These are phyloP conservation scores for Crepidodera aurea DNA, from an alignment of 2,888 invertebrate species.

Conservation along the genomic window DNA sequence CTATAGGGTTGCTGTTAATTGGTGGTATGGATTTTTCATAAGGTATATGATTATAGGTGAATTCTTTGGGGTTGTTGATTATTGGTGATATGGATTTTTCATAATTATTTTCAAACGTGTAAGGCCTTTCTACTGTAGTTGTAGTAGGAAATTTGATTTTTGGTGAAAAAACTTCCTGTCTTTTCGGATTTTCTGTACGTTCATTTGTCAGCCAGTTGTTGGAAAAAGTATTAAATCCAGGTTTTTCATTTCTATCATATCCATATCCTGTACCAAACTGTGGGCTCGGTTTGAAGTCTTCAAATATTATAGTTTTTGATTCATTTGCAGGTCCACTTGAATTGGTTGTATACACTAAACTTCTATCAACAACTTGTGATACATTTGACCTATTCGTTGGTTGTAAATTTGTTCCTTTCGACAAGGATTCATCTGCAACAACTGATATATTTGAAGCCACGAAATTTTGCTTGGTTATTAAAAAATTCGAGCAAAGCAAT, in stretches of 20 bases:
- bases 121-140: slow-evolving; percentile 6
- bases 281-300: slow-evolving; percentile 64
- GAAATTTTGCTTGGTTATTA: neutral
- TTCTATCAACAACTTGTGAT: slow-evolving; percentile 35
- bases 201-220: slow-evolving; percentile 22
- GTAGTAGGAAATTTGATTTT: slow-evolving; percentile 13
- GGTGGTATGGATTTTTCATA: neutral
- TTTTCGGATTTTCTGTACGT: slow-evolving; percentile 17
- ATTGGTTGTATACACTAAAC: slow-evolving; percentile 18
- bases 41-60: neutral
- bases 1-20: neutral
- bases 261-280: slow-evolving; percentile 51
- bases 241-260: neutral
- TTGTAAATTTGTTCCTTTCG: neutral
- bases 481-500: neutral
- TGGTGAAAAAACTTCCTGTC: neutral
- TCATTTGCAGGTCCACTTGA: neutral
- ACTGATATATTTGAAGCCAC: neutral
- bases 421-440: neutral
- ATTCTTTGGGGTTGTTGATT: neutral
- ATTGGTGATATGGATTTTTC: neutral
- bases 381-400: slow-evolving; percentile 27
- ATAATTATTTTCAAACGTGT: neutral
- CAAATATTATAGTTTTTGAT: slow-evolving; percentile 15
- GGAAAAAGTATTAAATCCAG: neutral